A percentile compares a stretch with the other conserved stretches of the same genome.
These are phyloP conservation scores for Caenorhabditis angaria DNA, from an alignment of 2,888 invertebrate genomes.

Conservation along the genomic window DNA sequence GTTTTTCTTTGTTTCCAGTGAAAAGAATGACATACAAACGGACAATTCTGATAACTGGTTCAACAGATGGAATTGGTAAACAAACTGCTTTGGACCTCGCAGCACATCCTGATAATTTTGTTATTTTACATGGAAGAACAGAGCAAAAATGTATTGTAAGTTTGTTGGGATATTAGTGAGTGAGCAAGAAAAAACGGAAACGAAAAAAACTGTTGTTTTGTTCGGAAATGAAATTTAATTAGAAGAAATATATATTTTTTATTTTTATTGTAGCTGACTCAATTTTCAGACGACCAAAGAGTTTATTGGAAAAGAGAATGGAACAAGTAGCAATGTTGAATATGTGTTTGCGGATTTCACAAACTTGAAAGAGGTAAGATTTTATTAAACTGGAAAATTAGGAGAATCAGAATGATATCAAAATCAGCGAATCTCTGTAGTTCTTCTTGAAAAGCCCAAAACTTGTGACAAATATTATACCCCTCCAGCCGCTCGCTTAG, in stretches of 20 bases:
- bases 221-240: neutral
- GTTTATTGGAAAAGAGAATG: slow-evolving; percentile 51
- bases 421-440: too few species aligned
- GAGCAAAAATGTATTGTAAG: slow-evolving; percentile 60
- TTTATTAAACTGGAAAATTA: too few species aligned
- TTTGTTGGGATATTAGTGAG: neutral
- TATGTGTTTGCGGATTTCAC: slow-evolving; percentile 65
- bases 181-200: neutral
- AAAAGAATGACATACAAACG: slow-evolving; percentile 31
- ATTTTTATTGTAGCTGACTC: too few species aligned
- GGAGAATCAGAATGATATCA: too few species aligned
- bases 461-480: too few species aligned
- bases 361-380: slow-evolving; percentile 57
- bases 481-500: too few species aligned
- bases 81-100: slow-evolving; percentile 57
- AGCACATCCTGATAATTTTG: slow-evolving; percentile 65
- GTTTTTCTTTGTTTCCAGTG: too few species aligned
- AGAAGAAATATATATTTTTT: neutral
- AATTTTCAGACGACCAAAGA: slow-evolving; percentile 46
- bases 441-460: too few species aligned
- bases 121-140: slow-evolving; percentile 67
- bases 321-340: slow-evolving; percentile 57
- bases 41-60: slow-evolving; percentile 68
- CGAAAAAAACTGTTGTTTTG: neutral
- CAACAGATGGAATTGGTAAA: slow-evolving; percentile 68